These are phyloP conservation scores for Magallana angulata DNA, from an alignment of 1,140 invertebrate genomes.

Conservation along the genomic window DNA sequence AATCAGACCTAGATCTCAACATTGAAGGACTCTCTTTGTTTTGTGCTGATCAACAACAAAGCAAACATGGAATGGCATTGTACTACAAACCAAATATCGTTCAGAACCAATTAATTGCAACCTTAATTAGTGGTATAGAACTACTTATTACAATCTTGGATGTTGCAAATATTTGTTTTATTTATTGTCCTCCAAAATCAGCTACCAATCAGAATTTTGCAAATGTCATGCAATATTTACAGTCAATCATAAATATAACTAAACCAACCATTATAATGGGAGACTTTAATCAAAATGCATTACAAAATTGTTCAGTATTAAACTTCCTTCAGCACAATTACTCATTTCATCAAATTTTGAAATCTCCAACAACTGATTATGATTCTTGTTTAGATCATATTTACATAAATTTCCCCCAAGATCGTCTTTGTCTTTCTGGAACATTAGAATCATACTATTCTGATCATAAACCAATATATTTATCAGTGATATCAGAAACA, in stretches of 20 bases:
- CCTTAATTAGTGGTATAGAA: constrained; percentile 4
- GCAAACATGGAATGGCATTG: constrained; percentile 45
- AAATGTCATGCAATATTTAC: constrained; percentile 10
- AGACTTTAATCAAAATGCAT: constrained; percentile 45
- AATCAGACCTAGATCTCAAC: not conserved
- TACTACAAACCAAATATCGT: constrained; percentile 17
- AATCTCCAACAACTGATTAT: constrained; percentile 53
- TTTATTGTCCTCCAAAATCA: constrained; percentile 40
- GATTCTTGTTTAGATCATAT: constrained; percentile 58
- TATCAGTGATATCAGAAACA: not conserved
- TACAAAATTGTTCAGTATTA: not conserved
- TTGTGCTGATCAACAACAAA: constrained; percentile 9
- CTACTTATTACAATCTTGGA: not conserved
- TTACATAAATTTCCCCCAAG: constrained; percentile 41
- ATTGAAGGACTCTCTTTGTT: constrained; percentile 17
- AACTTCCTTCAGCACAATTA: constrained; percentile 9
- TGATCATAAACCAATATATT: constrained; percentile 47
- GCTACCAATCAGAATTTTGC: constrained; percentile 10
- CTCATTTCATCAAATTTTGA: constrained; percentile 25
- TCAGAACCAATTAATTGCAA: not conserved
- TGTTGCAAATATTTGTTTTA: constrained; percentile 32
- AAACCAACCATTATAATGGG: constrained; percentile 48
- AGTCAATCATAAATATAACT: not conserved
- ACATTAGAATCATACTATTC: constrained; percentile 55
- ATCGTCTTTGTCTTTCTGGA: not conserved